Evolutionary conservation across 1,140 invertebrate species (phyloP).

Genomic region (Wasmannia auropunctata): DNA sequence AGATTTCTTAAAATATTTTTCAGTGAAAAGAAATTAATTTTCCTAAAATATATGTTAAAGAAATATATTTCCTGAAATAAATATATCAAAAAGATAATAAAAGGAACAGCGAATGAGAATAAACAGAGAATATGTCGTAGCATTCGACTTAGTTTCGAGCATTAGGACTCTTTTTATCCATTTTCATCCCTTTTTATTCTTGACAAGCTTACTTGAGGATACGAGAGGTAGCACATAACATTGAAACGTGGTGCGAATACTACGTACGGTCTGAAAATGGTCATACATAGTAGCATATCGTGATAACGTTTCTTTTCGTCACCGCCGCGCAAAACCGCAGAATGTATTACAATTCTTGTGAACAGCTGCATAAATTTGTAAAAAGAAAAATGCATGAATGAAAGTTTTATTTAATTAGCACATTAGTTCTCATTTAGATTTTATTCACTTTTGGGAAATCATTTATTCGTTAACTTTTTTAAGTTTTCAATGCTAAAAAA

Average conservation of each 20-base stretch:
- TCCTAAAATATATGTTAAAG: neutral
- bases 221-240: neutral
- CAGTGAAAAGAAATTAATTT: too few species aligned
- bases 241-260: conserved; percentile 16
- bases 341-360: neutral
- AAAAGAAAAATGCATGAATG: neutral
- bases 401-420: neutral
- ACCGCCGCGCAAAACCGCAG: neutral
- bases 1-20: neutral
- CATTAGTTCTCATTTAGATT: neutral
- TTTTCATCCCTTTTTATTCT: neutral
- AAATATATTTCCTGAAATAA: neutral
- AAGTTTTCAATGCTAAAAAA: neutral
- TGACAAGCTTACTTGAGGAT: neutral
- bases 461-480: neutral
- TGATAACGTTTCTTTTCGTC: neutral
- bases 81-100: neutral
- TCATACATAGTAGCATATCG: neutral
- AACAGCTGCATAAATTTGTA: neutral
- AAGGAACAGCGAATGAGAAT: neutral
- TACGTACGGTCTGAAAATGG: neutral
- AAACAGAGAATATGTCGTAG: neutral
- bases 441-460: neutral
- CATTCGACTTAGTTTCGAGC: neutral
- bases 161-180: neutral